Base-by-base conservation (phyloP, 2,113 vertebrate species). In the Carassius gibelio region DNA sequence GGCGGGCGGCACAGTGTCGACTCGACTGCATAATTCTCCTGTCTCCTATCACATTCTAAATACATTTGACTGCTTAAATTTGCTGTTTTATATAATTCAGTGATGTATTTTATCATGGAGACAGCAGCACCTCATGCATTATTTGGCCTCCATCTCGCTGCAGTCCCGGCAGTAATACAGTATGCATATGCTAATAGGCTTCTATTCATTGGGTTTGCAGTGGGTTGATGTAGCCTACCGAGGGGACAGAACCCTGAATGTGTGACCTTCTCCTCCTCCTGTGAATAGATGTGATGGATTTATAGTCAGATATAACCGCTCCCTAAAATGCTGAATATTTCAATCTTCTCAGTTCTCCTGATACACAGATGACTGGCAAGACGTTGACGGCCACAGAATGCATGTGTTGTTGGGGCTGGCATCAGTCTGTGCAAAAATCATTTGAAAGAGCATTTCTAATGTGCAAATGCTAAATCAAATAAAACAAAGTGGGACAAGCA, bases 31-130 rank as follows among this genome's bases (percentile, higher is more conserved):
- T 45, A 80, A 80, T 48, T 48, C 38, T 61, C n/a, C 21, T 38
- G 23, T 82, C 80, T 82, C 45, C 55, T 81, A 52, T 69, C 34
- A 38, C 30, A 72, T 57, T 83, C 81, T 52, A 71, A 83, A 83
- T 72, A 57, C 48, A 82, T 72, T 36, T 23, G 48, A 83, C 81
- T 83, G 81, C 64, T 82, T 82, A 82, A 69, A 82, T 68, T 71
- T 83, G 81, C 50, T 72, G 81, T 59, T 83, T 72, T 83, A n/a
- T 82, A 72, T 83, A 83, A 83, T 83, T 83, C 81, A 83, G 48
- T 59, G 81, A 71, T 83, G 79, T 81, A 21, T 83, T 83, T 38
- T 72, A 59, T 72, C 48, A 26, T 57, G 50, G 50, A 83, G 26
- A 72, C 81, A 83, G 50, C 50, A 15, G 81, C 19, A 72, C 68